A percentile compares a stretch with the other conserved stretches of the same genome.
Conservation (phyloP, 2,113 vertebrate genomes). For the Elachura formosa region DNA sequence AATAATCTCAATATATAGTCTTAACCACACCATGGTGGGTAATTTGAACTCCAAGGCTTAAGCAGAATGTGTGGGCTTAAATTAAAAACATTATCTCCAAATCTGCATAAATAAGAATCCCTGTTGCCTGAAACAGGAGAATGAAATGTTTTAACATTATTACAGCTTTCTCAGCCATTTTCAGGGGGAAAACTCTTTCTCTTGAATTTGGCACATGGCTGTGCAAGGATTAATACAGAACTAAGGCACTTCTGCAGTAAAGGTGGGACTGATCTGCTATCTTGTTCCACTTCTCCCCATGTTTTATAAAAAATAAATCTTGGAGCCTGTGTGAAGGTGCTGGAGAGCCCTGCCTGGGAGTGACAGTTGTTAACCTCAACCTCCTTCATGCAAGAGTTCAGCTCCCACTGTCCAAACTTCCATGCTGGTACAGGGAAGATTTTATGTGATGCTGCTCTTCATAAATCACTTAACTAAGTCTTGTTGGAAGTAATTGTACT, state of each 20-base stretch:
- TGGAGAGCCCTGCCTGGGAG: not conserved
- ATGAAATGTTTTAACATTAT: not conserved
- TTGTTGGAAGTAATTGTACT: not conserved
- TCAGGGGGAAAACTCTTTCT: accelerated
- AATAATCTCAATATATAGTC: not conserved
- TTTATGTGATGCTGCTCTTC: not conserved
- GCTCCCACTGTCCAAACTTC: accelerated
- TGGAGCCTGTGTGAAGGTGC: too few species aligned
- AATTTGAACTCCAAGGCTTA: not conserved
- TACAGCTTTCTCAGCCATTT: not conserved
- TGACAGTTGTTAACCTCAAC: not conserved
- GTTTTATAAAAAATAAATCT: not conserved
- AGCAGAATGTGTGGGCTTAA: not conserved
- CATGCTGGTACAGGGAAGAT: not conserved
- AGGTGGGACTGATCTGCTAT: not conserved
- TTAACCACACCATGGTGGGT: not conserved
- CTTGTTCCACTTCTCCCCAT: not conserved
- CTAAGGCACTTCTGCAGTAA: not conserved
- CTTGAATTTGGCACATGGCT: not conserved
- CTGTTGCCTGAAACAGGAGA: not conserved
- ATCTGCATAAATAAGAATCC: not conserved
- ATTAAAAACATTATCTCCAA: not conserved
- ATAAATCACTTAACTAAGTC: not conserved
- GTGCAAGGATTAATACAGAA: not conserved
- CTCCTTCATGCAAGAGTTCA: not conserved